Evolutionary conservation across 2,888 invertebrate species (phyloP).

Genomic region (Cataglyphis livida): DNA sequence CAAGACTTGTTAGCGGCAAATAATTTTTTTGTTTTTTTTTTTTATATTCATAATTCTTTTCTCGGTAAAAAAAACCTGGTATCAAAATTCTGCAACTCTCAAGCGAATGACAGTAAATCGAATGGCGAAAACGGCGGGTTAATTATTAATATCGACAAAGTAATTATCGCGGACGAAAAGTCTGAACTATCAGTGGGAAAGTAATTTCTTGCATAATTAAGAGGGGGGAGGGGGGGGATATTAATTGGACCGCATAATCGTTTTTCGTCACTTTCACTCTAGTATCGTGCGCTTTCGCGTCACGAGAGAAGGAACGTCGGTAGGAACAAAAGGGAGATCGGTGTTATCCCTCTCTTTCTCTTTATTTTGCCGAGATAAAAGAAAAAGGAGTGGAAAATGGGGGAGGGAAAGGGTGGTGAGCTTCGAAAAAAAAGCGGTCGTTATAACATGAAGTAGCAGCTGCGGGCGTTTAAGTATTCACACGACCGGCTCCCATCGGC

Average conservation of each 20-base stretch:
- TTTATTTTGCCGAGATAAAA: constrained; percentile 7
- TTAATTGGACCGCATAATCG: constrained; percentile 42
- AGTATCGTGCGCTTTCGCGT: neutral
- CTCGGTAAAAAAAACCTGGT: neutral
- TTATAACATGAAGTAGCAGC: constrained; percentile 70
- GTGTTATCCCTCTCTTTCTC: constrained; percentile 4
- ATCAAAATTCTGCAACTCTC: neutral
- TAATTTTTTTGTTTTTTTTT: no score
- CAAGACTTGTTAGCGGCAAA: neutral
- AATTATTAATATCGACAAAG: constrained; percentile 3
- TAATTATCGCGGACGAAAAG: neutral
- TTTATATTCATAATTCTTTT: neutral
- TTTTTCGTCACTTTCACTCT: constrained; percentile 40
- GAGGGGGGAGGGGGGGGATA: neutral
- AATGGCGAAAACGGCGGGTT: neutral
- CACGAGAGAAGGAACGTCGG: neutral
- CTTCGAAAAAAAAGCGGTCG: constrained; percentile 57
- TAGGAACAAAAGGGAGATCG: neutral
- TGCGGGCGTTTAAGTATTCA: constrained; percentile 76
- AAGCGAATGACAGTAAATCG: neutral
- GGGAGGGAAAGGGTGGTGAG: constrained; percentile 47
- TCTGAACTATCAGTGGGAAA: constrained; percentile 19
- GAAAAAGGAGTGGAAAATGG: constrained; percentile 31
- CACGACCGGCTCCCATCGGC: constrained; percentile 52
- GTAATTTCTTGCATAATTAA: constrained; percentile 43